Evolutionary conservation across 2,888 invertebrate species (phyloP), one percentile per base, ranked within the genome.

Genomic region (Isotomurus palustris): DNA sequence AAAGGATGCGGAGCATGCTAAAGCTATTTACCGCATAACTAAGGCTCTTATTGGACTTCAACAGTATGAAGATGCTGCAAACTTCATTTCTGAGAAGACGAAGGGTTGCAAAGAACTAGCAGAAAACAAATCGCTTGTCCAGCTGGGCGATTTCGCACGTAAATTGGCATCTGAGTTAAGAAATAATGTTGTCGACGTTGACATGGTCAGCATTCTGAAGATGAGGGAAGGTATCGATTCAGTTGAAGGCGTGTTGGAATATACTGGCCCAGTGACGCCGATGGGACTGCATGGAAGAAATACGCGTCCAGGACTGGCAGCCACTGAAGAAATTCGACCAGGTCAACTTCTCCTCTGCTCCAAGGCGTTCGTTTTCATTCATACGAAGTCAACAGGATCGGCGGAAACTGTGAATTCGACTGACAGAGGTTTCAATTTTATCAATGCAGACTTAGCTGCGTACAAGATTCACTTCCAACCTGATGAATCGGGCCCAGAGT

Each of bases 211-310:
- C 8, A 32, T 10, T 32, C 32, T 14, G 14, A 14, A 10, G 14
- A 4, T 38, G 36, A 27, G 27, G n/a, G 27, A 52, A 6, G n/a
- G n/a, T n/a, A n/a, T n/a, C n/a, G n/a, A n/a, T n/a, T n/a, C n/a
- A n/a, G n/a, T n/a, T n/a, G n/a, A n/a, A n/a, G n/a, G n/a, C n/a
- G 21, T 36, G 22, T 38, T 52, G 3, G 57, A 57, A 35, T 57
- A 17, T 22, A 35, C 14, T n/a, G 52, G 44, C n/a, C 40, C 57
- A n/a, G 21, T 57, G 12, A 43, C 28, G n/a, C n/a, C n/a, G n/a
- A n/a, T n/a, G 24, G 17, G 45, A 21, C n/a, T 14, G 17, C 12
- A 44, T 6, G 19, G 44, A 10, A 2, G 19, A 38, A 52, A 40
- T 10, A 43, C 38, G 29, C 53, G 58, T 10, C 22, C 48, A 25